These are phyloP conservation scores for Cosmopolites sordidus DNA, from an alignment of 2,888 invertebrate species.

Conservation along the genomic window DNA sequence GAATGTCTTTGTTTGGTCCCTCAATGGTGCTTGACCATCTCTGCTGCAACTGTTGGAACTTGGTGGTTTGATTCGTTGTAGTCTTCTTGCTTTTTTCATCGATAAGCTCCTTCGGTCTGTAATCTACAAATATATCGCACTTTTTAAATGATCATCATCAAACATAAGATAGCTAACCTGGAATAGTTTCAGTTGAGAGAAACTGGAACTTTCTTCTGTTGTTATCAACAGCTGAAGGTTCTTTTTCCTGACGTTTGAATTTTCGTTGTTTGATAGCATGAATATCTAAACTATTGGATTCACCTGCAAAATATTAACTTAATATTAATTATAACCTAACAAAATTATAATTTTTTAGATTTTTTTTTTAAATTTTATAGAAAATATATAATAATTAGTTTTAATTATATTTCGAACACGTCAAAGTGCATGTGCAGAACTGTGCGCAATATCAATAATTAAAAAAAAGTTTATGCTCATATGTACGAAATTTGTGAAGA, in stretches of 20 bases:
- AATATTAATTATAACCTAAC: too few relatives aligned
- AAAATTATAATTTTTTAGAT: too few relatives aligned
- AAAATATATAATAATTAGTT: too few relatives aligned
- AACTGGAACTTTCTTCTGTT: constrained; percentile 84
- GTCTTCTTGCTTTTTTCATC: constrained; percentile 70
- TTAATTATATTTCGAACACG: too few relatives aligned
- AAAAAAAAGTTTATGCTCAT: too few relatives aligned
- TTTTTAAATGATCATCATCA: background rate
- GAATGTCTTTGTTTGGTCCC: constrained; percentile 42
- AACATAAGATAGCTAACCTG: constrained; percentile 38
- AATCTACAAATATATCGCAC: constrained; percentile 53
- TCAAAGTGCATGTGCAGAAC: too few relatives aligned
- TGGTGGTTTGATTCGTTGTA: constrained; percentile 71
- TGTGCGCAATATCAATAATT: too few relatives aligned
- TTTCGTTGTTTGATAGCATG: constrained; percentile 32
- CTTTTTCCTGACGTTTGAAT: constrained; percentile 41
- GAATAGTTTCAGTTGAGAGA: constrained; percentile 77
- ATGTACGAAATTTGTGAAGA: too few relatives aligned
- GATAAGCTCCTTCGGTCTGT: constrained; percentile 66
- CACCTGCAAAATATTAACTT: too few relatives aligned
- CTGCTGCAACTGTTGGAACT: constrained; percentile 75
- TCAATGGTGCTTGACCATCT: constrained; percentile 63
- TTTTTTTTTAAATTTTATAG: too few relatives aligned
- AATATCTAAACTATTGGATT: constrained; percentile 52
- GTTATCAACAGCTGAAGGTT: constrained; percentile 64